Percentiles rank a stretch among this genome's conserved stretches.
Conservation (phyloP, 2,888 invertebrate species). For the Cerastoderma edule region DNA sequence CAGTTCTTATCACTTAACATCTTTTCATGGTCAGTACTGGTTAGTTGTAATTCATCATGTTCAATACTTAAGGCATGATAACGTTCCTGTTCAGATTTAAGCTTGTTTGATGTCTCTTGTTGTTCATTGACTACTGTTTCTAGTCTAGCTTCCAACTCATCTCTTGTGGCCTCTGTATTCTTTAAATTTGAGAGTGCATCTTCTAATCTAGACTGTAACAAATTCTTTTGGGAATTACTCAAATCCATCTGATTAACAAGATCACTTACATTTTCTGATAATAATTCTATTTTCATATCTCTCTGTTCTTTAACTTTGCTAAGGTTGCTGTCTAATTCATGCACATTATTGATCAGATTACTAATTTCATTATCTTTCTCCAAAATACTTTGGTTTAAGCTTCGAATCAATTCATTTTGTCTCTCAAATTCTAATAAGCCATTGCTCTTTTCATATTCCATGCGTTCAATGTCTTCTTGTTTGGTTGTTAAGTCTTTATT, state of each 20-base stretch:
- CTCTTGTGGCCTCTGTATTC: constrained; percentile 55
- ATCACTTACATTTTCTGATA: constrained; percentile 55
- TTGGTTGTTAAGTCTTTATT: constrained; percentile 34
- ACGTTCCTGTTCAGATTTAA: constrained; percentile 27
- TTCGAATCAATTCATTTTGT: constrained; percentile 30
- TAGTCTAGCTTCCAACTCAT: constrained; percentile 49
- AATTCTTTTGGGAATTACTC: constrained; percentile 43
- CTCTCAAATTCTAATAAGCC: constrained; percentile 47
- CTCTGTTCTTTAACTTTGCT: constrained; percentile 54
- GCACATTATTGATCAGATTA: constrained; percentile 54
- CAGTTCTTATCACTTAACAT: constrained; percentile 37
- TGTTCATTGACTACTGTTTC: constrained; percentile 11
- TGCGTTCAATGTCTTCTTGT: constrained; percentile 41
- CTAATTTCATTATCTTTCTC: constrained; percentile 54
- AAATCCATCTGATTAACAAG: constrained; percentile 52
- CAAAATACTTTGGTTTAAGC: constrained; percentile 28
- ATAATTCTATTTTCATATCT: constrained; percentile 47
- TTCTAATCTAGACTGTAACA: constrained; percentile 46
- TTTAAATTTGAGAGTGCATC: constrained; percentile 51
- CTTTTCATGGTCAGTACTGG: constrained; percentile 37
- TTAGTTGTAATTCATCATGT: constrained; percentile 35
- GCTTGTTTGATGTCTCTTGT: constrained; percentile 27
- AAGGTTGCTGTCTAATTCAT: constrained; percentile 49
- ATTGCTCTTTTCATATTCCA: constrained; percentile 45
- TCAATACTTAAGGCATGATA: constrained; percentile 22